Base-by-base conservation (phyloP, 1,140 invertebrate genomes). In the Caenorhabditis latens region DNA sequence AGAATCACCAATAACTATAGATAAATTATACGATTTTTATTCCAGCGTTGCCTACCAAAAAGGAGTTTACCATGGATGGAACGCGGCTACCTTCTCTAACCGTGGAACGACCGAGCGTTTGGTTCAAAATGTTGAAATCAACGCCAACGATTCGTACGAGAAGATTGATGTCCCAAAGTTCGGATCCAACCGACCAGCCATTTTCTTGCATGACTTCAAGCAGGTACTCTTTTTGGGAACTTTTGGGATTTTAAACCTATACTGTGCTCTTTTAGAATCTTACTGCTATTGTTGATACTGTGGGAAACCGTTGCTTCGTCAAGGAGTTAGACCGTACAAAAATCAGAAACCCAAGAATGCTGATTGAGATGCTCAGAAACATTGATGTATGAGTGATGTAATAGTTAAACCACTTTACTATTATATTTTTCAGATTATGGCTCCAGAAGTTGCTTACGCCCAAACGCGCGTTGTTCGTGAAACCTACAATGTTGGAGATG, bases 261-360 rank as follows among this genome's bases (percentile, higher is more conserved):
- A 40, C 82, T 16, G 1, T 43, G 2, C 2, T 32, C 50, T 90
- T 91, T 53, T 88, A 93, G 93, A 93, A 93, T 87, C 89, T 92
- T 21, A 93, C 93, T 11, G 93, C 92, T n/a, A 93, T 93, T 82
- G 91, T 93, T 19, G 93, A 93, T 85, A 88, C 89, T 16, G 86
- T 91, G 13, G 88, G 90, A n/a, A 84, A 89, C 19, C 90, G 89
- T 9, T 93, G 93, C 88, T 93, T 93, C 87, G 88, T 93, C 19
- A 92, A 93, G 90, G 86, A 89, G 1, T 90, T 93, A 19, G 92
- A 93, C 84, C 85, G 92, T 19, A 88, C 86, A 6, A 71, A 90
- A 11, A 92, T 93, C 65, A 89, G 90, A 32, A 92, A 93, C 82
- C 93, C 93, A 0, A 93, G 88, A 75, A 91, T 92, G 85, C 90